A percentile compares a stretch with the other conserved stretches of the same genome.
Evolutionary conservation across 2,888 invertebrate species (phyloP).

Genomic region (Himalopsyche tibetana): DNA sequence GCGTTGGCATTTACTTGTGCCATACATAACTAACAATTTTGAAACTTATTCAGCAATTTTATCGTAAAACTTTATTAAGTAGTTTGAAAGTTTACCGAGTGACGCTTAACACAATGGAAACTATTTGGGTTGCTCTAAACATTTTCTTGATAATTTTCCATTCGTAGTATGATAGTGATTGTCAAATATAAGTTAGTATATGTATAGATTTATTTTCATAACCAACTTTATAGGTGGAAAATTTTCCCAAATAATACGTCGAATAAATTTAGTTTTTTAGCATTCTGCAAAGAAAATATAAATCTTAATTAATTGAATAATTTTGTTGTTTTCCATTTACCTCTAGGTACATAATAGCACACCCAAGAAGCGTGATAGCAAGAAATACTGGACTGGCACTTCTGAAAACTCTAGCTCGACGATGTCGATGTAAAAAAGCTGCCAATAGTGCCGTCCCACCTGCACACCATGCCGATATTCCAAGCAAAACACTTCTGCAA

Average conservation of each 20-base stretch:
- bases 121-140: not conserved
- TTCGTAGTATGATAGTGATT: too few relatives aligned
- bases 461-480: constrained; percentile 88
- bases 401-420: constrained; percentile 92
- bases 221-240: too few relatives aligned
- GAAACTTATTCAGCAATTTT: constrained; percentile 13
- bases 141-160: not conserved
- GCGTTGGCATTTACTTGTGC: not conserved
- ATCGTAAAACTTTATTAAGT: constrained; percentile 13
- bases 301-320: too few relatives aligned
- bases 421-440: constrained; percentile 88
- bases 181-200: too few relatives aligned
- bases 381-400: constrained; percentile 96
- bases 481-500: constrained; percentile 86
- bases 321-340: constrained; percentile 72
- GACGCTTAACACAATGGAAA: constrained; percentile 1
- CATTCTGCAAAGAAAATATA: too few relatives aligned
- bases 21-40: not conserved
- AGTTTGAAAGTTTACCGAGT: not conserved
- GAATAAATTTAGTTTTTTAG: too few relatives aligned
- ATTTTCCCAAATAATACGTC: too few relatives aligned
- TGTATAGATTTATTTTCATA: too few relatives aligned
- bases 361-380: constrained; percentile 91
- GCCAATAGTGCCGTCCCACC: constrained; percentile 86
- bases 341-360: constrained; percentile 95